Percentiles rank a stretch among this genome's conserved stretches.
These are phyloP conservation scores for Amiota mariae DNA, from an alignment of 2,888 invertebrate species.

Conservation along the genomic window DNA sequence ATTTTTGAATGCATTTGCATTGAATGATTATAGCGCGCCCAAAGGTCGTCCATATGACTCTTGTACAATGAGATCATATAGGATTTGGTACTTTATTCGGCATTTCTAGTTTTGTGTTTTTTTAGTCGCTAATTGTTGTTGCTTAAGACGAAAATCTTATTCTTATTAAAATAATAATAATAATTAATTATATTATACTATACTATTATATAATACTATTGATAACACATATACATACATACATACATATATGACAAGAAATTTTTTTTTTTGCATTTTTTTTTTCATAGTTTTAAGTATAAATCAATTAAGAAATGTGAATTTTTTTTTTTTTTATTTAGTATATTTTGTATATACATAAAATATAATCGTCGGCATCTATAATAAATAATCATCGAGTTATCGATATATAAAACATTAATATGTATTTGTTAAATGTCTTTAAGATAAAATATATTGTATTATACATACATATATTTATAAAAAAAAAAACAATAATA, in stretches of 20 bases:
- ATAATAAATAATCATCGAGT: conserved; percentile 39
- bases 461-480: no score
- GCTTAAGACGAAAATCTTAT: conserved; percentile 39
- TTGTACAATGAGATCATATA: no score
- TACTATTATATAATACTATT: conserved; percentile 11
- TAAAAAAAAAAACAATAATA: conserved; percentile 31
- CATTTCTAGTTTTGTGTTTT: conserved; percentile 46
- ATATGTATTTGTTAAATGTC: conserved; percentile 60
- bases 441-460: conserved; percentile 56
- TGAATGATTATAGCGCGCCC: background rate
- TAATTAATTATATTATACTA: no score
- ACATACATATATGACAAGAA: conserved; percentile 10
- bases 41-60: no score
- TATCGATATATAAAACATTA: conserved; percentile 30
- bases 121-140: conserved; percentile 49
- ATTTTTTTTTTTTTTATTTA: conserved; percentile 48
- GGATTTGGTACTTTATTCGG: no score
- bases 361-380: background rate
- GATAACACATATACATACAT: no score
- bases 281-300: conserved; percentile 44
- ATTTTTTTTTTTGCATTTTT: conserved; percentile 44
- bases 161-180: conserved; percentile 16
- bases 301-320: conserved; percentile 10
- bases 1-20: background rate
- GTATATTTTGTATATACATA: conserved; percentile 55